Percentiles rank a stretch among this genome's conserved stretches.
phyloP scores from a whole-genome alignment of 2,113 vertebrate species.

The Hystrix brachyura region DNA sequence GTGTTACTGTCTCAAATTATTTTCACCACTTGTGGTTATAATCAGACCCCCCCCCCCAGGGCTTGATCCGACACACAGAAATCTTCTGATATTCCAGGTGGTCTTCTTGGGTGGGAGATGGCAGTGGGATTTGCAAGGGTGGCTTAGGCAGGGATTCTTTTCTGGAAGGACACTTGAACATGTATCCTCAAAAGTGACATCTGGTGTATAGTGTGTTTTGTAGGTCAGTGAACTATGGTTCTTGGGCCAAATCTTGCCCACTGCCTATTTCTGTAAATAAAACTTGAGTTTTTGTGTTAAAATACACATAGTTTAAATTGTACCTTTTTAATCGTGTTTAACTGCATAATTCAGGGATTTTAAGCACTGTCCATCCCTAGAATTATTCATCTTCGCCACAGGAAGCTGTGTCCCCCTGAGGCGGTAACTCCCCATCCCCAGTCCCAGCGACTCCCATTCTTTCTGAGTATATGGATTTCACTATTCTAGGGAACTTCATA shows the following conservation, averaged over 20 bases:
- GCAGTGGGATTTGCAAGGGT: background rate
- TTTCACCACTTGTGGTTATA: background rate
- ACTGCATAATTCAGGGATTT: background rate
- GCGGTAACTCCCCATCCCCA: accelerated
- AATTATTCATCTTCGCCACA: background rate
- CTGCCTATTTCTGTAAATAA: background rate
- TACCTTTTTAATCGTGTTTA: background rate
- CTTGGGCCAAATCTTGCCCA: background rate
- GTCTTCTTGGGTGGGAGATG: background rate
- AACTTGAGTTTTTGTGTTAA: background rate
- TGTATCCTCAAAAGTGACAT: background rate
- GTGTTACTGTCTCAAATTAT: background rate
- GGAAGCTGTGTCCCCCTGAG: background rate
- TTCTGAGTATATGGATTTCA: background rate
- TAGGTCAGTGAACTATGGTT: background rate
- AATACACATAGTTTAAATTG: background rate
- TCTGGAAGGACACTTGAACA: no score
- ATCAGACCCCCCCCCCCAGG: background rate
- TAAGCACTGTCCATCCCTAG: background rate
- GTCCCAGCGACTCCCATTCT: background rate
- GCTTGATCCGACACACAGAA: background rate
- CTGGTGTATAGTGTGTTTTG: no score
- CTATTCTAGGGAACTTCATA: no score
- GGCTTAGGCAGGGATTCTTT: background rate
- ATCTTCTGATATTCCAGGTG: no score